Evolutionary conservation across 2,113 vertebrate species (phyloP), one percentile per base, ranked within the genome.

Genomic region (Philantomba maxwellii): DNA sequence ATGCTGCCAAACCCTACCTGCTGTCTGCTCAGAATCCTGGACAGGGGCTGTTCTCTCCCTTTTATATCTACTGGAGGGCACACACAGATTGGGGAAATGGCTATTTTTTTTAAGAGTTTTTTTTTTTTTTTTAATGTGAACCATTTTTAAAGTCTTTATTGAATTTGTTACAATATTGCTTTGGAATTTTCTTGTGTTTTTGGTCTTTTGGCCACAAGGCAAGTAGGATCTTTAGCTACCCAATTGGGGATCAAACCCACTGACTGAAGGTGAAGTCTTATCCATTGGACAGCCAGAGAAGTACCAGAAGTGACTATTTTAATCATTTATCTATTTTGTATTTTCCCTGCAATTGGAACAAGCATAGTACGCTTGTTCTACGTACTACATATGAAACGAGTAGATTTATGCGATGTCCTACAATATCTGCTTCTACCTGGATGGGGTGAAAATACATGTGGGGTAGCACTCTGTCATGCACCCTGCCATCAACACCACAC

Each of bases 311-410:
- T 19, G 55, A 16, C 30, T 51, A 3, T 39, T 39, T 49, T 26
- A 11, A 13, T 43, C n/a, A 39, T 13, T 36, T 30, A 26, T 62
- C 43, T 47, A 23, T 62, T 36, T 2, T 17, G n/a, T 14, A 33
- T 2, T 39, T n/a, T n/a, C 53, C 28, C 23, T 23, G 25, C 49
- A 30, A 23, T 4, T 2, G 25, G 30, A 21, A 30, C 12, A 12
- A n/a, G 25, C 7, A 0, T 2, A 43, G 13, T 12, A 21, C 0
- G 0, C 36, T 39, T 39, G 66, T 36, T 39, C 66, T 70, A 70
- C 0, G 0, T 70, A 6, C n/a, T 5, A 19, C 16, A 2, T 15
- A 0, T 1, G 7, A 8, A 11, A 57, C 21, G 43, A 4, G 28
- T 5, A 28, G 19, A 23, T 51, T n/a, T 30, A 1, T 7, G 2